phyloP scores from a whole-genome alignment of 2,113 vertebrate genomes.

The Excalfactoria chinensis region DNA sequence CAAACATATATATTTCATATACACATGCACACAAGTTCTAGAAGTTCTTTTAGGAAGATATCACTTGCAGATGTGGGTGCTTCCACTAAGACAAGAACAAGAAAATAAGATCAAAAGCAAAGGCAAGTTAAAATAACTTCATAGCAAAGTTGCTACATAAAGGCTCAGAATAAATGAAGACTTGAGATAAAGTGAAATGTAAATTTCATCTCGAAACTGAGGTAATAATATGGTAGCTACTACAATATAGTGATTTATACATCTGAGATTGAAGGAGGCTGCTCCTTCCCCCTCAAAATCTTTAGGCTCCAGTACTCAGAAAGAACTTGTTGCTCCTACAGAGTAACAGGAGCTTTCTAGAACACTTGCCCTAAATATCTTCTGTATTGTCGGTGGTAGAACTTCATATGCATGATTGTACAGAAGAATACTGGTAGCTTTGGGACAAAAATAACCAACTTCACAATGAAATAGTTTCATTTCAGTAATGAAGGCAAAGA shows the following conservation, averaged over 20 bases:
- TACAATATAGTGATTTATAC: neutral
- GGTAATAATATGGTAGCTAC: neutral
- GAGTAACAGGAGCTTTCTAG: neutral
- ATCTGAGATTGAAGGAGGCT: neutral
- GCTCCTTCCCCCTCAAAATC: neutral
- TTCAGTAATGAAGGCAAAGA: neutral
- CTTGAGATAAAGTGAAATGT: neutral
- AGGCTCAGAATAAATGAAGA: neutral
- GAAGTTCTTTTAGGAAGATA: neutral
- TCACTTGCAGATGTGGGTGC: neutral
- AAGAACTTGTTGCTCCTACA: neutral
- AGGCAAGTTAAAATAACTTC: neutral
- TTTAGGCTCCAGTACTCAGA: neutral
- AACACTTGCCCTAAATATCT: neutral
- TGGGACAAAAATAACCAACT: neutral
- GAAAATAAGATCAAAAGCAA: neutral
- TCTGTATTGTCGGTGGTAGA: neutral
- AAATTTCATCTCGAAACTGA: neutral
- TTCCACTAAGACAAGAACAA: neutral
- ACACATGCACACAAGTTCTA: neutral
- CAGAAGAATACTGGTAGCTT: neutral
- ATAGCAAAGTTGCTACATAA: neutral
- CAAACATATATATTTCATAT: neutral
- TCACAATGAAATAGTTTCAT: neutral
- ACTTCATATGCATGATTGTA: accelerated